Evolutionary conservation across 2,797 vertebrate genomes (phyloP).

Genomic region (Semotilus atromaculatus): DNA sequence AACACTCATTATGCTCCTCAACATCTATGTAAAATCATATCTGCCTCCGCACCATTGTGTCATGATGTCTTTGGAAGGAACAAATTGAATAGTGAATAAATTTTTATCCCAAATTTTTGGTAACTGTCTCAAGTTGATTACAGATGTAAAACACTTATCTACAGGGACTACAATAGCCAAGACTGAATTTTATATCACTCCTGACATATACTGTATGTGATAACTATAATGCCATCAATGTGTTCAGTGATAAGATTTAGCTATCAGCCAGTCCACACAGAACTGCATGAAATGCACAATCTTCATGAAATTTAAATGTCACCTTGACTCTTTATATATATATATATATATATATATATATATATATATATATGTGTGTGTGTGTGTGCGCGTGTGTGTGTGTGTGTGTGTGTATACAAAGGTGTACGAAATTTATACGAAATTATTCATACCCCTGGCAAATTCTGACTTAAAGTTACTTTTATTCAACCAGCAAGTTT

Average conservation of each 20-base stretch:
- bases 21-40: slow-evolving; percentile 42
- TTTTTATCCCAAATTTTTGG: slow-evolving; percentile 30
- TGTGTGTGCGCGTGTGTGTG: too few relatives aligned
- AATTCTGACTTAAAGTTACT: too few relatives aligned
- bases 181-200: slow-evolving; percentile 1
- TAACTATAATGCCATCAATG: slow-evolving; percentile 30
- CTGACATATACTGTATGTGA: neutral
- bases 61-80: slow-evolving; percentile 35
- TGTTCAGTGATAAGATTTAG: slow-evolving; percentile 4
- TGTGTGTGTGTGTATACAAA: too few relatives aligned
- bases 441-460: too few relatives aligned
- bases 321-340: neutral
- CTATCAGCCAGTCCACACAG: neutral
- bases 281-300: neutral
- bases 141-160: slow-evolving; percentile 21
- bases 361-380: too few relatives aligned
- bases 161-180: slow-evolving; percentile 3
- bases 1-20: slow-evolving; percentile 44
- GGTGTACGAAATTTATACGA: too few relatives aligned
- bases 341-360: too few relatives aligned
- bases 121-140: slow-evolving; percentile 21
- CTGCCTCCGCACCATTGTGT: slow-evolving; percentile 40
- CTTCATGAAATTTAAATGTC: neutral
- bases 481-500: too few relatives aligned
- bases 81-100: slow-evolving; percentile 23